These are phyloP conservation scores for Neosilurus hyrtlii DNA, from an alignment of 2,797 vertebrate species.

Conservation along the genomic window DNA sequence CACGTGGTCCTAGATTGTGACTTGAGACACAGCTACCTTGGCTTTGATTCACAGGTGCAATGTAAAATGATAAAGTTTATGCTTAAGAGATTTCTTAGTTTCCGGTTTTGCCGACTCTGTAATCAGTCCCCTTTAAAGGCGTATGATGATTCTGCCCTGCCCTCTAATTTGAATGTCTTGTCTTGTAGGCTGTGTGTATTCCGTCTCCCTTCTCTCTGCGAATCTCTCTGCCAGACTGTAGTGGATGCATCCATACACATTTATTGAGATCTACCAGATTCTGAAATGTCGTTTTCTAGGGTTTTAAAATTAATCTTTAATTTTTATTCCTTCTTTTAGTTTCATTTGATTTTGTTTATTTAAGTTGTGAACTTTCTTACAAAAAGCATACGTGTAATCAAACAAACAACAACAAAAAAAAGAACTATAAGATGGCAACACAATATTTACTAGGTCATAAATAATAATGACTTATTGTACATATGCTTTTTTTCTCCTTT, in stretches of 20 bases:
- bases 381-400: constrained; percentile 59
- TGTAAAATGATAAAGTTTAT: constrained; percentile 64
- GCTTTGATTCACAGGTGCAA: constrained; percentile 64
- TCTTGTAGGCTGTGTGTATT: constrained; percentile 54
- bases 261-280: constrained; percentile 66
- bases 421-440: constrained; percentile 77
- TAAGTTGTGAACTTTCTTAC: constrained; percentile 72
- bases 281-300: constrained; percentile 60
- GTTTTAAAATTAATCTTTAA: constrained; percentile 41
- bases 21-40: constrained; percentile 57
- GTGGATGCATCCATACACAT: constrained; percentile 67
- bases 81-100: constrained; percentile 46
- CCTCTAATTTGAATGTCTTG: constrained; percentile 47
- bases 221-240: constrained; percentile 64
- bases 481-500: constrained; percentile 89
- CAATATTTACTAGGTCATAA: constrained; percentile 86
- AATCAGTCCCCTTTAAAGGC: constrained; percentile 47
- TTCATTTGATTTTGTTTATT: constrained; percentile 60
- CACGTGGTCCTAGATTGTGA: neutral
- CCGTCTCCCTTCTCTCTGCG: constrained; percentile 53
- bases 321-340: neutral
- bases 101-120: constrained; percentile 36
- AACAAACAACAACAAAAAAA: constrained; percentile 63
- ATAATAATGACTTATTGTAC: constrained; percentile 92
- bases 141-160: constrained; percentile 6